Conservation (phyloP, 2,888 invertebrate species). For the Cerceris ruficornis region DNA sequence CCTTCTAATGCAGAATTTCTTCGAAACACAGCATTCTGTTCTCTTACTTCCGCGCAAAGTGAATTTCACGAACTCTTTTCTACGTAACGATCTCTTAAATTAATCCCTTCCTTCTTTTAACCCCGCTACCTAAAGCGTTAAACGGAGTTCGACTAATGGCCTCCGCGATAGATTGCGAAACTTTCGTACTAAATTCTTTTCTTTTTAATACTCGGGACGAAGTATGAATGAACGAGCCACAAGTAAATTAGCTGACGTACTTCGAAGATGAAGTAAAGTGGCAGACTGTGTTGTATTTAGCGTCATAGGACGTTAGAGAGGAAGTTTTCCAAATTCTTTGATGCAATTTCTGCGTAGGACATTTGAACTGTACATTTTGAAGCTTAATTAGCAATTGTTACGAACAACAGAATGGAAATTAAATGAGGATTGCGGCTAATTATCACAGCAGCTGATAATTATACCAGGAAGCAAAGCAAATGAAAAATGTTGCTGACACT, state of each 20-base stretch:
- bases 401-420: no score
- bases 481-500: no score
- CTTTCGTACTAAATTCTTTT: background rate
- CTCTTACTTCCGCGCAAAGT: background rate
- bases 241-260: background rate
- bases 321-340: no score
- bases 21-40: background rate
- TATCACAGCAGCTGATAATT: no score
- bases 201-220: background rate
- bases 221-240: background rate
- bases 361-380: no score
- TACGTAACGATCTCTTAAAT: slow-evolving; percentile 2
- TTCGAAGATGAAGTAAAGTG: background rate
- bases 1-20: background rate
- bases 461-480: no score
- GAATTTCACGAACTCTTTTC: background rate
- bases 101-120: slow-evolving; percentile 1
- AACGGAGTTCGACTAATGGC: slow-evolving; percentile 3
- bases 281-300: background rate
- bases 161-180: background rate
- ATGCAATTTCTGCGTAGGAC: no score
- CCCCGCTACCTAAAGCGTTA: background rate
- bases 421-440: no score
- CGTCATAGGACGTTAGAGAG: no score
- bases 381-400: no score